Evolutionary conservation across 2,888 invertebrate species (phyloP), one percentile per base, ranked within the genome.

Genomic region (Aphelenchoides bicaudatus): DNA sequence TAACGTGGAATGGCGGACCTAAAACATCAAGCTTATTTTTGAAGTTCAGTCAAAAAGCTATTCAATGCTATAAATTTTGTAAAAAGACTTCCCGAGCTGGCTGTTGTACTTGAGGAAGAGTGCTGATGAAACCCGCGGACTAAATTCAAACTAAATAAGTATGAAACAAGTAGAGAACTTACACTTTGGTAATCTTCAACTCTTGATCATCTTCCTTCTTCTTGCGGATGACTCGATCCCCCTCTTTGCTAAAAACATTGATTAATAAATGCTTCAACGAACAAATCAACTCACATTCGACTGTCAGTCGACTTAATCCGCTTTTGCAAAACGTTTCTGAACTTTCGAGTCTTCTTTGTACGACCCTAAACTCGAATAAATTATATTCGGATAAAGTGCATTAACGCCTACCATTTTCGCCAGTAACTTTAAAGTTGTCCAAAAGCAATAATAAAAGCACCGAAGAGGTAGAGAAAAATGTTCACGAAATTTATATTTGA

Each of bases 61-160:
- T n/a, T n/a, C n/a, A n/a, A n/a, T n/a, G n/a, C n/a, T n/a, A n/a
- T n/a, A n/a, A n/a, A n/a, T n/a, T n/a, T n/a, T n/a, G n/a, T n/a
- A n/a, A n/a, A n/a, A n/a, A n/a, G n/a, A n/a, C n/a, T n/a, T n/a
- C n/a, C n/a, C n/a, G 16, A 99, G 83, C 79, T 96, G 94, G 0
- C 90, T 93, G 80, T 98, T 98, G 81, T 96, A 98, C 79, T 91
- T 88, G 78, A 98, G 94, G 82, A 94, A 98, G 68, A 98, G 82
- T 0, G 96, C 96, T 0, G 94, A 92, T 13, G 79, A 79, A 39
- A 70, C 66, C 56, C 74, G 70, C 8, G 78, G 78, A 1, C 72
- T 74, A 30, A 55, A 72, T 61, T 23, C 5, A 1, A 21, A 16
- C n/a, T 3, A 5, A 19, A n/a, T n/a, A n/a, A n/a, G n/a, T n/a